Evolutionary conservation across 1,140 invertebrate species (phyloP), one percentile per base, ranked within the genome.

Genomic region (Apis dorsata): DNA sequence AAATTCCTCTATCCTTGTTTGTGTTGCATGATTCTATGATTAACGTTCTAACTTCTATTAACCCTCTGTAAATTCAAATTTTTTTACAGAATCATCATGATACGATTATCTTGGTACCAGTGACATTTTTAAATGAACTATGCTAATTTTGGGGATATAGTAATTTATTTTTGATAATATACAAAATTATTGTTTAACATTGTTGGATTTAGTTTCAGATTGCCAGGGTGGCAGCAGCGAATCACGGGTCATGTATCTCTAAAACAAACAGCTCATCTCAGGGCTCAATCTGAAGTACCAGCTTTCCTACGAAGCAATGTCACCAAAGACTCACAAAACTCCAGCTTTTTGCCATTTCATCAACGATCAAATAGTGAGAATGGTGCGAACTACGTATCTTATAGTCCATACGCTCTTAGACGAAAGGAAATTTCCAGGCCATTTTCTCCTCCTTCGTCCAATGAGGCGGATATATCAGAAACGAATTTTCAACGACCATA

Each of bases 41-140:
- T 91, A 91, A 93, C 80, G 85, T 77, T 92, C 90, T 93, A 92
- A 93, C 89, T 93, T 91, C 84, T 79, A 92, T 88, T 94, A 93
- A 93, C 85, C 83, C 72, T 76, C 75, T 83, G 53, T 87, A 88
- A 79, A 57, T 44, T 86, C 49, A 44, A 79, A 57, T 84, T 87
- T 88, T 44, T 90, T 86, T 85, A 34, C 83, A 89, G 87, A 87
- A 85, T 71, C 85, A 69, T 84, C 69, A 70, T 34, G 24, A 11
- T 81, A 86, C 44, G 60, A n/a, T 71, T 83, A 63, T 88, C 66
- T 68, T 55, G 21, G 28, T 84, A 51, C 60, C 60, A 75, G 21
- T 86, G 84, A 28, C 62, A 70, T 28, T 81, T n/a, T 62, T 24
- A 63, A 75, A 81, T 34, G 55, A 75, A 19, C 49, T 63, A 75